Evolutionary conservation across 2,113 vertebrate genomes (phyloP).

Genomic region (Chrysochloris asiatica): DNA sequence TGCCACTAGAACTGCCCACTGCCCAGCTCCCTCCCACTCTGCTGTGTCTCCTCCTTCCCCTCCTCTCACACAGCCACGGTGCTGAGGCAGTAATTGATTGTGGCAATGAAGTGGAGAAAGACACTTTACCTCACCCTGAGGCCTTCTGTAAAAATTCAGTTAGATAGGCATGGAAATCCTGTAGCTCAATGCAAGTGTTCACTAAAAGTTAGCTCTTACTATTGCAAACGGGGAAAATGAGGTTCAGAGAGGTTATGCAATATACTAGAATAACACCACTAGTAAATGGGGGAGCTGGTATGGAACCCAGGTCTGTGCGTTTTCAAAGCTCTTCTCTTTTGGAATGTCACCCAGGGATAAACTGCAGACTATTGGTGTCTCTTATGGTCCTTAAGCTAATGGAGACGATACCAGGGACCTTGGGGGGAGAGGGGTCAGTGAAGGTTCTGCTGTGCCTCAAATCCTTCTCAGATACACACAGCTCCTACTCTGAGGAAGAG

Average conservation of each 20-base stretch:
- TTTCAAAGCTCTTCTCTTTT: not conserved
- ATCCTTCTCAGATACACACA: not conserved
- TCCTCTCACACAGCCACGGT: not conserved
- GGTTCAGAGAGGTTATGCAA: not conserved
- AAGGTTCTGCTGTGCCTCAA: not conserved
- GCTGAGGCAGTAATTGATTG: not conserved
- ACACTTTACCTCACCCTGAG: not conserved
- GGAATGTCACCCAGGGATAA: not conserved
- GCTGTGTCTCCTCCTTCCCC: not conserved
- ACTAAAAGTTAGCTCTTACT: not conserved
- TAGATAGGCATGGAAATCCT: not conserved
- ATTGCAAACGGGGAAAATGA: slow-evolving; percentile 33
- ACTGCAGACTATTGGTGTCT: not conserved
- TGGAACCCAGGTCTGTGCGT: not conserved
- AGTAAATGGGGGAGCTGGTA: not conserved
- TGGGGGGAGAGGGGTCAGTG: not conserved
- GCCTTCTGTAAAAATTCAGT: not conserved
- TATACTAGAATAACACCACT: not conserved
- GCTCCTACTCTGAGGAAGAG: not conserved
- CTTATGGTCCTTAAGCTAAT: not conserved
- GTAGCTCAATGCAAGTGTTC: not conserved
- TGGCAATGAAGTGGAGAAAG: not conserved
- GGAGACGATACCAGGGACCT: not conserved
- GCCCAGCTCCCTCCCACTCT: not conserved
- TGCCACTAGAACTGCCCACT: not conserved